phyloP scores from a whole-genome alignment of 2,113 vertebrate species.

The Hyaena hyaena region DNA sequence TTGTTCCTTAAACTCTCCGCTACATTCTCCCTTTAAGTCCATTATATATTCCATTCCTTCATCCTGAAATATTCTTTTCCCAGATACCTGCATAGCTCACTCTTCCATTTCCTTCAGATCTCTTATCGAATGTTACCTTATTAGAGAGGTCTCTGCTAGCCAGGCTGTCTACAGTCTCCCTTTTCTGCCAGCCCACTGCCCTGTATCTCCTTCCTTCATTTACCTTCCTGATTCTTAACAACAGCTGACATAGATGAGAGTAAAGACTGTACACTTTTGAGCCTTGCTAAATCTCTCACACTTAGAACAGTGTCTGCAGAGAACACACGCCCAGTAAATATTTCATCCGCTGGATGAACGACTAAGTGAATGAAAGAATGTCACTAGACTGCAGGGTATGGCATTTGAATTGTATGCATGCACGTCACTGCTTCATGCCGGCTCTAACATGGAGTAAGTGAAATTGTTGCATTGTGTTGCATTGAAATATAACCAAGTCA shows the following conservation, averaged over 20 bases:
- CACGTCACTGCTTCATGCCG: background rate
- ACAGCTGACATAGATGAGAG: background rate
- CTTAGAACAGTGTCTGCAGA: background rate
- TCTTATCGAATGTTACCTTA: background rate
- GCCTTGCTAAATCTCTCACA: background rate
- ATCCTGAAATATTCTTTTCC: background rate
- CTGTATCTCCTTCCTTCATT: background rate
- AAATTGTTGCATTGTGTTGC: background rate
- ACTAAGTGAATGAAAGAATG: background rate
- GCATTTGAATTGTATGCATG: background rate
- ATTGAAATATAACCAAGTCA: background rate
- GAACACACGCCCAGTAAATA: background rate
- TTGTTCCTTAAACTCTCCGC: background rate
- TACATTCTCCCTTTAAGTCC: background rate
- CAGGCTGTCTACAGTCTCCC: background rate
- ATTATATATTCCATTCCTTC: background rate
- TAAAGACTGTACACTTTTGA: constrained; percentile 36
- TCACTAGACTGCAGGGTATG: background rate
- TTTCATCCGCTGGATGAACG: background rate
- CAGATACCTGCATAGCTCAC: background rate
- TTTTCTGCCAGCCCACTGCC: background rate
- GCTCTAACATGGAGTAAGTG: background rate
- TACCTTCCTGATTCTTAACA: constrained; percentile 23
- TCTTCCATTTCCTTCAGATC: background rate
- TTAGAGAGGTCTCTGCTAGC: constrained; percentile 8